Conservation (phyloP, 2,797 vertebrate species). For the Cuculus canorus region DNA sequence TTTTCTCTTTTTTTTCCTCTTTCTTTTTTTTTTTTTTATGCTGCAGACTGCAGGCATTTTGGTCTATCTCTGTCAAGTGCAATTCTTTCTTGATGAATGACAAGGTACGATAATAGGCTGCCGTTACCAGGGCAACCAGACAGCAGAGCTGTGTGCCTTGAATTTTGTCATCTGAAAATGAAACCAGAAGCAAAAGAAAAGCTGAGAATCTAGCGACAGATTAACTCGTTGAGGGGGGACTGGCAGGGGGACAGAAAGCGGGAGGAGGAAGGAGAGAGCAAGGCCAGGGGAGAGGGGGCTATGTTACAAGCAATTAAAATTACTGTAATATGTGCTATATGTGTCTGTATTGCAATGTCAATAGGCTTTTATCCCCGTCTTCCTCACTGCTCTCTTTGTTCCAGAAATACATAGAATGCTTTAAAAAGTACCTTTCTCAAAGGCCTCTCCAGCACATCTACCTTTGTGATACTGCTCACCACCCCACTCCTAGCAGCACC, state of each 20-base stretch:
- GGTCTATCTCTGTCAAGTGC: constrained; percentile 86
- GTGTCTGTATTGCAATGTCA: background rate
- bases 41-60: constrained; percentile 83
- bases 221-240: constrained; percentile 65
- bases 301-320: constrained; percentile 77
- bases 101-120: constrained; percentile 97
- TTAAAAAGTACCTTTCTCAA: background rate
- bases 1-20: background rate
- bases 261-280: constrained; percentile 53
- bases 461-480: background rate
- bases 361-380: constrained; percentile 4
- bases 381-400: constrained; percentile 40
- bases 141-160: constrained; percentile 90
- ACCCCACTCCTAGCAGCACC: background rate
- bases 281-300: constrained; percentile 46
- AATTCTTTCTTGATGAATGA: constrained; percentile 98
- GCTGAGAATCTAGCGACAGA: constrained; percentile 81
- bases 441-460: background rate
- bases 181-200: constrained; percentile 86
- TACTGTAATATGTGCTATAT: constrained; percentile 31
- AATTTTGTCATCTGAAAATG: constrained; percentile 89
- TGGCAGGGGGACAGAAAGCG: background rate
- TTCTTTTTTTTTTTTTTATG: background rate
- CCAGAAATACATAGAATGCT: constrained; percentile 1
- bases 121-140: constrained; percentile 96